These are phyloP conservation scores for Dendrophyllia cribrosa DNA, from an alignment of 64 coral and sea anemone species.

Conservation along the genomic window DNA sequence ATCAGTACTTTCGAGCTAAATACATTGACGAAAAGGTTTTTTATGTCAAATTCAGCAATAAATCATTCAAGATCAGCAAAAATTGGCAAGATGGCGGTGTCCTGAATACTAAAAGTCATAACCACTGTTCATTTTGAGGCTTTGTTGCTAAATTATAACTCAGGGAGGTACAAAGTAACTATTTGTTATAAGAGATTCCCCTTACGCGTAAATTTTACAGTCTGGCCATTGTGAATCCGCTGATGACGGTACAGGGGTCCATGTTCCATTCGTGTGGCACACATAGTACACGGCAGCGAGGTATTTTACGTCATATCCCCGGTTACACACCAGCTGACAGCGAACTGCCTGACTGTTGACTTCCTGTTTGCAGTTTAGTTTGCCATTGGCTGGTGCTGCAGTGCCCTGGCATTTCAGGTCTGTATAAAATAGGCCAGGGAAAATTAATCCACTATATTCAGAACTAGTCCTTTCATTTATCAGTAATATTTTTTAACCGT, in stretches of 20 bases:
- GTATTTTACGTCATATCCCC: conserved; percentile 63
- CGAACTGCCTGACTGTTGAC: conserved; percentile 20
- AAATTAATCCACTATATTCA: neutral
- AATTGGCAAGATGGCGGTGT: too few species aligned
- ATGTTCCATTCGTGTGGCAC: conserved; percentile 69
- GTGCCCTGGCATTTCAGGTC: conserved; percentile 69
- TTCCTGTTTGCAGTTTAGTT: conserved; percentile 58
- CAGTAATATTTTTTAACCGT: too few species aligned
- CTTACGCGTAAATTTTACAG: conserved; percentile 67
- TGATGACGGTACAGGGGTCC: conserved; percentile 36
- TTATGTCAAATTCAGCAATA: too few species aligned
- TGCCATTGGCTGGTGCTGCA: conserved; percentile 63
- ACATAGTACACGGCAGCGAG: conserved; percentile 63
- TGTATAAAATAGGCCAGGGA: neutral
- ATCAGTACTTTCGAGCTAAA: too few species aligned
- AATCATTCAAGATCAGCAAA: too few species aligned
- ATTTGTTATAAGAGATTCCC: neutral
- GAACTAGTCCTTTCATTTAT: too few species aligned
- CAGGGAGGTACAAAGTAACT: too few species aligned
- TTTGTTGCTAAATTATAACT: too few species aligned
- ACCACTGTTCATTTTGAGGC: too few species aligned
- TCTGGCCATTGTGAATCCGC: conserved; percentile 67
- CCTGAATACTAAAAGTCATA: too few species aligned
- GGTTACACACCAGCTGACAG: conserved; percentile 69
- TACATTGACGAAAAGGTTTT: too few species aligned